These are phyloP conservation scores for Cochlearius cochlearius DNA, from an alignment of 2,113 vertebrate genomes.

Conservation along the genomic window DNA sequence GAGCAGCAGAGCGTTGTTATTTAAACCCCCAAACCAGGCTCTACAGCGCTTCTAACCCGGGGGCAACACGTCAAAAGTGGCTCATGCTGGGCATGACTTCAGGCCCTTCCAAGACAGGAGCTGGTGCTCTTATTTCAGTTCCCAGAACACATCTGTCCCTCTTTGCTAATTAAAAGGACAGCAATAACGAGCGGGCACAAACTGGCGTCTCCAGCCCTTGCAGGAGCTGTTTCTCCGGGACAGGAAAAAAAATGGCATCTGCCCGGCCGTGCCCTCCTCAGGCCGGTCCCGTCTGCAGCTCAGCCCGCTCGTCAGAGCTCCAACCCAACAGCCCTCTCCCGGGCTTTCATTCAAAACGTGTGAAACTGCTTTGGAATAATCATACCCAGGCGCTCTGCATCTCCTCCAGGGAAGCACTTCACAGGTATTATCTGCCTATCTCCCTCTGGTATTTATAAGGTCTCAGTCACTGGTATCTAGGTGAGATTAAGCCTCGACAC, in stretches of 20 bases:
- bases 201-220: not conserved
- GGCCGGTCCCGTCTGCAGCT: not conserved
- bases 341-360: conserved; percentile 14
- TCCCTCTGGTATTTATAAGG: conserved; percentile 51
- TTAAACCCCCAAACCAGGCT: not conserved
- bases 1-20: not conserved
- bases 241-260: not conserved
- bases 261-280: not conserved
- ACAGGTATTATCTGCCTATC: conserved; percentile 48
- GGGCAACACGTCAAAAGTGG: not conserved
- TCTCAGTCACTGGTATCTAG: conserved; percentile 42
- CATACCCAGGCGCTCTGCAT: not conserved
- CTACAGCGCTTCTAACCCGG: accelerated
- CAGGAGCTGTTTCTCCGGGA: not conserved
- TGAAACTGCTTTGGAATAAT: conserved; percentile 24
- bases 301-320: not conserved
- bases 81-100: accelerated
- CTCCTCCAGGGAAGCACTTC: conserved; percentile 52
- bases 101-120: not conserved
- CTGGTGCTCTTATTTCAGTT: not conserved
- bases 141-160: not conserved
- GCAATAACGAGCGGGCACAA: not conserved
- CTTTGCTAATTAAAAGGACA: not conserved
- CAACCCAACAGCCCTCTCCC: not conserved
- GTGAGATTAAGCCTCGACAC: conserved; percentile 50